Evolutionary conservation across 2,797 vertebrate genomes (phyloP).

Genomic region (Fringilla coelebs): DNA sequence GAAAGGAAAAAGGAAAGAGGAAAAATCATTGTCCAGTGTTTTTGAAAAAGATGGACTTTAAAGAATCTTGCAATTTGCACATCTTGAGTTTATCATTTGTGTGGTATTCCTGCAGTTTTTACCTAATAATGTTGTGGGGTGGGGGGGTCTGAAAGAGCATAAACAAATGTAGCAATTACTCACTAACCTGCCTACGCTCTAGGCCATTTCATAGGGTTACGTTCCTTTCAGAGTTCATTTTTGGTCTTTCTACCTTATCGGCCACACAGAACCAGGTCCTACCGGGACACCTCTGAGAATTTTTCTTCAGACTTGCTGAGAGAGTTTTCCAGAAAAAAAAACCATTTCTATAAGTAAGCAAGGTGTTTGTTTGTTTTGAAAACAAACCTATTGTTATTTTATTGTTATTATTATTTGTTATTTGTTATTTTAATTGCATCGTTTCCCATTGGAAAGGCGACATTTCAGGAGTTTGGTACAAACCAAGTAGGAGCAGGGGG

Average conservation of each 20-base stretch:
- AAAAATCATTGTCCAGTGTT: slow-evolving; percentile 90
- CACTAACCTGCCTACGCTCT: slow-evolving; percentile 83
- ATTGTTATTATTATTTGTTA: slow-evolving; percentile 63
- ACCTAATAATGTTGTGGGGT: slow-evolving; percentile 80
- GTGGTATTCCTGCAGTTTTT: slow-evolving; percentile 84
- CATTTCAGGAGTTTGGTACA: slow-evolving; percentile 76
- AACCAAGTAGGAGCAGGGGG: slow-evolving; percentile 39
- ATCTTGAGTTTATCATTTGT: slow-evolving; percentile 88
- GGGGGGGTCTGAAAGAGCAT: slow-evolving; percentile 79
- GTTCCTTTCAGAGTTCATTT: slow-evolving; percentile 75
- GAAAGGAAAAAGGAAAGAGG: slow-evolving; percentile 72
- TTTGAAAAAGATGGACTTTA: slow-evolving; percentile 91
- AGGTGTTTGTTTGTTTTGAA: slow-evolving; percentile 69
- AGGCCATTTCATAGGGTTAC: slow-evolving; percentile 76
- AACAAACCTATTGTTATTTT: slow-evolving; percentile 65
- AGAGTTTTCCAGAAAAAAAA: slow-evolving; percentile 70
- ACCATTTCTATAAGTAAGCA: slow-evolving; percentile 71
- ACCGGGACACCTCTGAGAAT: slow-evolving; percentile 75
- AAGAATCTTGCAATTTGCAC: slow-evolving; percentile 99
- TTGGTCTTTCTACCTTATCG: slow-evolving; percentile 73
- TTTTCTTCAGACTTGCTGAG: slow-evolving; percentile 75
- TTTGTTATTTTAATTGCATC: slow-evolving; percentile 73
- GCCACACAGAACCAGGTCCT: slow-evolving; percentile 77
- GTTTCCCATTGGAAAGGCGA: slow-evolving; percentile 66
- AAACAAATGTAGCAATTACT: slow-evolving; percentile 91